Percentiles rank a stretch among this genome's conserved stretches.
These are phyloP conservation scores for Morus bassanus DNA, from an alignment of 2,797 vertebrate genomes.

Conservation along the genomic window DNA sequence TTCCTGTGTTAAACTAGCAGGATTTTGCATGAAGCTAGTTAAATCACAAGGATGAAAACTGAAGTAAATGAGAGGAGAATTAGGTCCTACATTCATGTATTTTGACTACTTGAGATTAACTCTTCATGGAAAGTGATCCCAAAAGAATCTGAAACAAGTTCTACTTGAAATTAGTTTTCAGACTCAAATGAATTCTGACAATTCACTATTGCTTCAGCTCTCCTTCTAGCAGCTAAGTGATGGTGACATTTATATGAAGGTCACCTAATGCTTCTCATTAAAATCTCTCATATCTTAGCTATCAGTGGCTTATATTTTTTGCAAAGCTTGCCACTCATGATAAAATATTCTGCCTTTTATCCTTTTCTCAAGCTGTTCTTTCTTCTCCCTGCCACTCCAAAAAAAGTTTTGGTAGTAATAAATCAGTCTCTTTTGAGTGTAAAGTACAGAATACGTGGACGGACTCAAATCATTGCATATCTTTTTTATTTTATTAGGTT, in stretches of 20 bases:
- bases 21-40: not conserved
- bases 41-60: not conserved
- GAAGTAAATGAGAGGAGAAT: not conserved
- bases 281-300: not conserved
- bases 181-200: conserved; percentile 25
- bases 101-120: not conserved
- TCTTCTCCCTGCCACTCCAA: not conserved
- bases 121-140: not conserved
- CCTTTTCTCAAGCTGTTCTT: not conserved
- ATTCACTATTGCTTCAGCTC: conserved; percentile 9
- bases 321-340: not conserved
- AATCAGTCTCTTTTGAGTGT: not conserved
- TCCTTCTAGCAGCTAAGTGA: not conserved
- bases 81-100: not conserved
- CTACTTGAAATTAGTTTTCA: conserved; percentile 35
- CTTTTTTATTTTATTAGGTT: not conserved
- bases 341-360: conserved; percentile 7
- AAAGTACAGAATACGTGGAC: not conserved
- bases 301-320: not conserved
- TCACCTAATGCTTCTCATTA: conserved; percentile 31
- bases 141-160: conserved; percentile 3
- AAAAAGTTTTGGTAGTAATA: not conserved
- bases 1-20: not conserved
- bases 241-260: conserved; percentile 39
- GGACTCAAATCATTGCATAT: not conserved